Base-by-base conservation (phyloP, 2,797 vertebrate species). In the Morelia viridis region DNA sequence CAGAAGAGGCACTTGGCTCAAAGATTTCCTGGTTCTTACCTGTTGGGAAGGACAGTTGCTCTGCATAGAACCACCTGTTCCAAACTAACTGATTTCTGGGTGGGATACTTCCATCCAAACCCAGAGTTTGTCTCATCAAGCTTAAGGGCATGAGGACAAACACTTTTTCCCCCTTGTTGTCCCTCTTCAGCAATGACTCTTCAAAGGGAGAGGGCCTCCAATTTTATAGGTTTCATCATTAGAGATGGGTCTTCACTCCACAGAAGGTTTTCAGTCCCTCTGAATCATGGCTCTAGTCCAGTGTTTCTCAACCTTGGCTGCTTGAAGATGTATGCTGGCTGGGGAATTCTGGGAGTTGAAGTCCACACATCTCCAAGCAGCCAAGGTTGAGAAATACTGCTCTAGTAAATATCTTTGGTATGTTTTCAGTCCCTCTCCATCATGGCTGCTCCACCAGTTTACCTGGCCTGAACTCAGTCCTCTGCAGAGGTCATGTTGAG, bases 81-180 rank as follows among this genome's bases (percentile, higher is more conserved):
- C 24, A 68, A 13, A 28, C 31, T 3, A 53, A 31, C 2, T 24
- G 24, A 2, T 85, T 85, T 62, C 41, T 85, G 58, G 28, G 3
- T 91, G n/a, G n/a, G n/a, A 71, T 71, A 3, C 15, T 9, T 41
- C 68, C 31, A 1, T 9, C 31, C 31, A 76, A 41, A 4, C 17
- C 68, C 31, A 19, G 31, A 76, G 68, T 17, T 41, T 3, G 19
- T 76, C 31, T 17, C 31, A 4, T 76, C 31, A 8, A 41, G 68
- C 68, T 41, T 17, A 22, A 10, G 58, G 87, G 26, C 61, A n/a
- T 28, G 60, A 53, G 13, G 6, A 2, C 61, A 12, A 31, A 5
- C 3, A 2, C 0, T 1, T 0, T 3, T 17, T 41, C 1, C 0
- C 80, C 1, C 0, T 76, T 10, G 4, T 41, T 58, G 56, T 26